Evolutionary conservation across 2,888 invertebrate species (phyloP).

Genomic region (Anthrax anthrax): DNA sequence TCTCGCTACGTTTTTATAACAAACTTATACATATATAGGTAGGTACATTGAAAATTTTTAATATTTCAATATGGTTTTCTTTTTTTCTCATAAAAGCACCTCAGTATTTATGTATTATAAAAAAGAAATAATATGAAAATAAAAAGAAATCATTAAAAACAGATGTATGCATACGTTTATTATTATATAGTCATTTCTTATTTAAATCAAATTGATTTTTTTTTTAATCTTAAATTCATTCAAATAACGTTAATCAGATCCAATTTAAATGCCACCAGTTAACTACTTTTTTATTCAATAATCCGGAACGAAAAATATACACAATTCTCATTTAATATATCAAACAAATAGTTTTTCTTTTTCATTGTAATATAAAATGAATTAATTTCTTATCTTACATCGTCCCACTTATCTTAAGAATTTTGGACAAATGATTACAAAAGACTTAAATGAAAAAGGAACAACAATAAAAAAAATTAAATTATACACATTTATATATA

Average conservation of each 20-base stretch:
- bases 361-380: conserved; percentile 1
- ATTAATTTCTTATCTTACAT: conserved; percentile 4
- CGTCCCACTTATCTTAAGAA: conserved; percentile 1
- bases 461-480: no score
- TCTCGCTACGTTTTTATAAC: no score
- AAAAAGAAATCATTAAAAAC: no score
- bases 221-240: conserved; percentile 4
- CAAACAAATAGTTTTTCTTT: conserved; percentile 2
- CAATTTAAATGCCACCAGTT: conserved; percentile 6
- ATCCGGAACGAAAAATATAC: not conserved
- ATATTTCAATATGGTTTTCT: no score
- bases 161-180: no score
- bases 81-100: no score
- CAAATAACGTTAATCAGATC: conserved; percentile 6
- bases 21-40: no score
- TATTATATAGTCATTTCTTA: not conserved
- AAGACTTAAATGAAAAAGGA: not conserved
- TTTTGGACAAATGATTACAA: conserved; percentile 5
- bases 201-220: not conserved
- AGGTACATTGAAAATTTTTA: no score
- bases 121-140: no score
- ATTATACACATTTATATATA: no score
- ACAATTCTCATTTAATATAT: conserved; percentile 4
- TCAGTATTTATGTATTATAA: no score
- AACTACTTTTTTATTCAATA: not conserved